Conservation (phyloP, 2,113 vertebrate species). For the Heterotilapia buettikoferi region DNA sequence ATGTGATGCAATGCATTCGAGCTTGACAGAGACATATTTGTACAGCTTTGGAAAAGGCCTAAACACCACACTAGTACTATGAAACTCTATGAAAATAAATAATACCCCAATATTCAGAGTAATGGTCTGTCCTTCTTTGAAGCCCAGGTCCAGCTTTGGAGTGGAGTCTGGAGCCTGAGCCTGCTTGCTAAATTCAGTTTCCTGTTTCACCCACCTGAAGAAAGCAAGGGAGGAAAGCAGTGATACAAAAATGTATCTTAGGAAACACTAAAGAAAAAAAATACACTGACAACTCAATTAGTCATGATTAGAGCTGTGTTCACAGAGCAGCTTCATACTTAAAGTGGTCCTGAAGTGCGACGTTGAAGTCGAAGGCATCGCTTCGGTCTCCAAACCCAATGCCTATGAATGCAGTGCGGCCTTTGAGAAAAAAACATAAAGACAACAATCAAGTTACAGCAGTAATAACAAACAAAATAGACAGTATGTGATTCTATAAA, state of each 20-base stretch:
- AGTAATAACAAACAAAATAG: background rate
- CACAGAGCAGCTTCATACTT: conserved; percentile 75
- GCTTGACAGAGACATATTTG: background rate
- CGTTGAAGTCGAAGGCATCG: conserved; percentile 98
- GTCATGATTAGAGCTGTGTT: background rate
- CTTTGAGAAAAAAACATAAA: conserved; percentile 51
- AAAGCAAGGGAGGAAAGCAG: background rate
- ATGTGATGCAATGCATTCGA: background rate
- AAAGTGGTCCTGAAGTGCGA: conserved; percentile 96
- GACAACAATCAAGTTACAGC: background rate
- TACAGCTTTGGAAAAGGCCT: background rate
- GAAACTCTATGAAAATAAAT: background rate
- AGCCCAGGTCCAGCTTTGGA: conserved; percentile 91
- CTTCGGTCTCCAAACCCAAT: conserved; percentile 92
- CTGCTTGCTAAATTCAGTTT: conserved; percentile 84
- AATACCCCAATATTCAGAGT: conserved; percentile 94
- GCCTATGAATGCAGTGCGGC: conserved; percentile 94
- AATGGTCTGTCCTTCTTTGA: conserved; percentile 98
- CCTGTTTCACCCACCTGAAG: conserved; percentile 91
- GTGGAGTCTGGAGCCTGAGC: conserved; percentile 81
- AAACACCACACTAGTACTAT: background rate
- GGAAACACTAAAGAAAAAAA: background rate
- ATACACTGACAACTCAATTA: background rate
- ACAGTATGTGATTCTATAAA: background rate
- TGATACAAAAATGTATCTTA: background rate